Conservation (phyloP, 2,888 invertebrate genomes). For the Drosophila pseudotalamancana region DNA sequence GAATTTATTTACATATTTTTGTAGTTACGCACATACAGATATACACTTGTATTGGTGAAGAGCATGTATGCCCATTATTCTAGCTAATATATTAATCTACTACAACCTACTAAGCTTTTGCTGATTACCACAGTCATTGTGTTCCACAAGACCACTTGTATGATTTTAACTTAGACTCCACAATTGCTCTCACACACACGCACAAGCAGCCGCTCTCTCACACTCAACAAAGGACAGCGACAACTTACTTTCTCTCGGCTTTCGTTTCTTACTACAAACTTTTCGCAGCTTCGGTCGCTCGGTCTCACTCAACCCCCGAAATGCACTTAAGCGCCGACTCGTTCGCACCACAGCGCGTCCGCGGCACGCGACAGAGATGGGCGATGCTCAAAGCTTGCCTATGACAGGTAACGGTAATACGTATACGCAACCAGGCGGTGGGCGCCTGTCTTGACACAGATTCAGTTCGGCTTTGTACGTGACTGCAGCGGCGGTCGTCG, state of each 20-base stretch:
- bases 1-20: background rate
- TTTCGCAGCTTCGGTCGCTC: slow-evolving; percentile 42
- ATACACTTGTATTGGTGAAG: too few relatives aligned
- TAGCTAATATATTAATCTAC: slow-evolving; percentile 37
- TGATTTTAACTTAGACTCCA: slow-evolving; percentile 69
- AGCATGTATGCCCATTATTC: too few relatives aligned
- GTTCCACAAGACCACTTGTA: slow-evolving; percentile 72
- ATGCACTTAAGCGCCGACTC: slow-evolving; percentile 40
- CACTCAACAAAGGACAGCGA: slow-evolving; percentile 1
- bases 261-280: slow-evolving; percentile 43
- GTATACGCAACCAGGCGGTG: slow-evolving; percentile 27
- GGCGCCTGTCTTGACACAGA: slow-evolving; percentile 63
- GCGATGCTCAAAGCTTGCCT: slow-evolving; percentile 32
- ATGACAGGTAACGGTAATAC: slow-evolving; percentile 59
- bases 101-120: slow-evolving; percentile 29
- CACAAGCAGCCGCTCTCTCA: slow-evolving; percentile 11
- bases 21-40: too few relatives aligned
- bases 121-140: slow-evolving; percentile 39
- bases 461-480: slow-evolving; percentile 27
- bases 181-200: slow-evolving; percentile 40
- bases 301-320: slow-evolving; percentile 61
- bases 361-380: slow-evolving; percentile 34
- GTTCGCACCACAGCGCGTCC: slow-evolving; percentile 29
- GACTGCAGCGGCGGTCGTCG: slow-evolving; percentile 29
- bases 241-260: slow-evolving; percentile 40